phyloP scores from a whole-genome alignment of 2,797 vertebrate species.

The Pteronotus mesoamericanus region DNA sequence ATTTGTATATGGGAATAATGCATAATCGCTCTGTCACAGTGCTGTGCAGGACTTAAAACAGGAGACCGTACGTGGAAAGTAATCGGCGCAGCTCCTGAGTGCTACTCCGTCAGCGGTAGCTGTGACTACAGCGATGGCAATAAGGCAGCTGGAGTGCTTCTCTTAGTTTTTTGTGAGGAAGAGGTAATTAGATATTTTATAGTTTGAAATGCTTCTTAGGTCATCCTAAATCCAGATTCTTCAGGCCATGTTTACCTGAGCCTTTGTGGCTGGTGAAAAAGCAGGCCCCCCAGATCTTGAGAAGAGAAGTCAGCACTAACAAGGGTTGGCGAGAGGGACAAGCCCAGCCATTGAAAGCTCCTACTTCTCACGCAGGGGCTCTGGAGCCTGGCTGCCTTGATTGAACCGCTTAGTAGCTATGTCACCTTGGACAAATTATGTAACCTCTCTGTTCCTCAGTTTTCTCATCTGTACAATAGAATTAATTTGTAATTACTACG shows the following conservation, averaged over 20 bases:
- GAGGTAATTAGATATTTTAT: not conserved
- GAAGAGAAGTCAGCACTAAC: not conserved
- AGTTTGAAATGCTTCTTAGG: not conserved
- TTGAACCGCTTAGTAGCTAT: not conserved
- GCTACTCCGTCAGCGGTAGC: not conserved
- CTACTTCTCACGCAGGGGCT: not conserved
- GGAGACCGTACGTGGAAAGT: not conserved
- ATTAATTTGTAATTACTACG: not conserved
- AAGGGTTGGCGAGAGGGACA: not conserved
- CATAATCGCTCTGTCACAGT: not conserved
- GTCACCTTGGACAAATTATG: not conserved
- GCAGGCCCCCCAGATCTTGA: not conserved
- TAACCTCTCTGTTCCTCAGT: not conserved
- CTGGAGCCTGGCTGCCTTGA: not conserved
- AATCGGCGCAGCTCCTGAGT: not conserved
- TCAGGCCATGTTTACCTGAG: not conserved
- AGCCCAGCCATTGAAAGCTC: not conserved
- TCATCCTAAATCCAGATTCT: conserved; percentile 12
- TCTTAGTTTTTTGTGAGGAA: not conserved
- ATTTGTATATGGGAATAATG: not conserved
- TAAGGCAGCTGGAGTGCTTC: not conserved
- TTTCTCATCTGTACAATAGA: not conserved
- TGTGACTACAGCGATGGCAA: not conserved
- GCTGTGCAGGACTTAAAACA: not conserved
- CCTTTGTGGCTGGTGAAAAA: not conserved